Conservation (phyloP, 2,113 vertebrate genomes). For the Paraplagusia blochii region DNA sequence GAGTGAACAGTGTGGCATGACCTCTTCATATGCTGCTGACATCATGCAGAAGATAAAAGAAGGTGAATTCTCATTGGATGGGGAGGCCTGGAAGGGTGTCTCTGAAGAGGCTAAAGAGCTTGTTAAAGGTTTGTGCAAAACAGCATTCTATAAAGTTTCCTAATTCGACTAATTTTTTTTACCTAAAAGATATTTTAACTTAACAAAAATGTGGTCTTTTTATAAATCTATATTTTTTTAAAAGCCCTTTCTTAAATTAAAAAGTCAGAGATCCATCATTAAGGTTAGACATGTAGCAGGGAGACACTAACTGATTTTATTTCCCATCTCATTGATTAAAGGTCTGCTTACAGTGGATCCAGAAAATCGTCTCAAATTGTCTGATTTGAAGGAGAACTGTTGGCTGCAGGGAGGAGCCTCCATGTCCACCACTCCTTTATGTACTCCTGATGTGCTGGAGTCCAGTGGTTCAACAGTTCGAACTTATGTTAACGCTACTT, state of each 20-base stretch:
- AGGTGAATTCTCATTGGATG: slow-evolving; percentile 86
- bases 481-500: slow-evolving; percentile 88
- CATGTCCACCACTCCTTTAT: slow-evolving; percentile 86
- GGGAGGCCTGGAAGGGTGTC: slow-evolving; percentile 87
- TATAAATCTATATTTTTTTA: no score
- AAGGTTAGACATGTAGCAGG: no score
- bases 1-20: slow-evolving; percentile 80
- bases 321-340: slow-evolving; percentile 39
- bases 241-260: no score
- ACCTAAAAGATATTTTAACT: no score
- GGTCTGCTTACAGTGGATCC: slow-evolving; percentile 88
- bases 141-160: neutral
- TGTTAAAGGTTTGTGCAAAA: slow-evolving; percentile 80
- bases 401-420: slow-evolving; percentile 86
- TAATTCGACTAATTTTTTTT: no score
- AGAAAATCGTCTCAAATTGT: slow-evolving; percentile 82
- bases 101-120: slow-evolving; percentile 89
- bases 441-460: slow-evolving; percentile 88
- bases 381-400: slow-evolving; percentile 82
- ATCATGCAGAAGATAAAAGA: slow-evolving; percentile 94
- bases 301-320: neutral
- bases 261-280: no score
- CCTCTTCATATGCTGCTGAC: slow-evolving; percentile 83
- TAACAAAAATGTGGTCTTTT: no score
- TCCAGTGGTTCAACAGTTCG: slow-evolving; percentile 85